Base-by-base conservation (phyloP, 2,797 vertebrate genomes). In the Loris lydekkerianus region DNA sequence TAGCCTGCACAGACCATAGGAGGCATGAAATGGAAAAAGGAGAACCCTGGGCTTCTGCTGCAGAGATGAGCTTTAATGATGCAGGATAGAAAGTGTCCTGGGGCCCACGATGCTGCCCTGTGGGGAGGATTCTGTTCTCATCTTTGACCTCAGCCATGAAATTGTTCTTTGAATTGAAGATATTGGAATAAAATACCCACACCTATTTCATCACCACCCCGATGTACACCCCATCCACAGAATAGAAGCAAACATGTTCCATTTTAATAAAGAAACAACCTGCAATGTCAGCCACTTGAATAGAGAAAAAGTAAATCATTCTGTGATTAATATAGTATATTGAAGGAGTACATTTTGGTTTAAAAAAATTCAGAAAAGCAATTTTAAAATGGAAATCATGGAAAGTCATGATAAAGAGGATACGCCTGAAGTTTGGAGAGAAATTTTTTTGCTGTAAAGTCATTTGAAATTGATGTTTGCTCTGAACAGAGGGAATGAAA, bases 151-250 rank as follows among this genome's bases (percentile, higher is more conserved):
- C 37, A 72, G 34, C 37, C 53, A 70, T 67, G 69, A 89, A 81
- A 85, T 70, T 77, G 49, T 75, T 53, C 46, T 96, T 93, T 91
- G 88, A 92, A 53, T 63, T 90, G 46, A 86, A 93, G 27, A 46
- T 10, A 53, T 92, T 88, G 31, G 77, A 95, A 90, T 61, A 94
- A 95, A 96, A 91, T 25, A 37, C 53, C 37, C 25, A 73, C 17
- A 67, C 5, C 69, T 82, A 25, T 84, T 96, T 95, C 78, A 96
- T 88, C 49, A n/a, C 43, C 58, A 67, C 37, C 58, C 6, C 60
- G 49, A 31, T 3, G 11, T 34, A 81, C 2, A 49, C 17, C 10
- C 17, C 17, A 56, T 31, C 70, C 43, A 40, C 0, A 9, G 63
- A 53, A 85, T 1, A 86, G 77, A 23, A 63, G 60, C 20, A 60